phyloP scores from a whole-genome alignment of 2,888 invertebrate species.

The Agrotis clavis region DNA sequence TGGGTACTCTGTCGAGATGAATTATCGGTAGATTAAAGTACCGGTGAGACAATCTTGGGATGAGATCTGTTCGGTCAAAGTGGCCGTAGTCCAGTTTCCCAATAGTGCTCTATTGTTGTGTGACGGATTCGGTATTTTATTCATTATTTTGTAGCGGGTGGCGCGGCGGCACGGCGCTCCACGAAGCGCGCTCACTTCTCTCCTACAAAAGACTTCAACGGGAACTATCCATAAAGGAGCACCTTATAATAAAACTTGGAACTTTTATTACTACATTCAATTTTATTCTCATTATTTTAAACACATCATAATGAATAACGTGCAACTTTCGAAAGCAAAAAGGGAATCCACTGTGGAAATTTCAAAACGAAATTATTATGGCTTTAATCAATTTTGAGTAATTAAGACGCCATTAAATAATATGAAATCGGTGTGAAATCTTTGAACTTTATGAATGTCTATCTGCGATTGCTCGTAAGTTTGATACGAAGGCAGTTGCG shows the following conservation, averaged over 20 bases:
- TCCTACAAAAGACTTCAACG: constrained; percentile 82
- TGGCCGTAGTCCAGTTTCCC: constrained; percentile 69
- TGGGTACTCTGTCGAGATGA: constrained; percentile 56
- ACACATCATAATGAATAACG: constrained; percentile 14
- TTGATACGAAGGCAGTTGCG: constrained; percentile 17
- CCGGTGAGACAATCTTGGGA: constrained; percentile 71
- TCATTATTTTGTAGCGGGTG: constrained; percentile 68
- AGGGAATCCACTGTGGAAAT: constrained; percentile 15
- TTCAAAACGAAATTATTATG: constrained; percentile 27
- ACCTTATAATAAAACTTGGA: constrained; percentile 13
- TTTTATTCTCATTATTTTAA: constrained; percentile 6
- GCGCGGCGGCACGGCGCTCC: constrained; percentile 20
- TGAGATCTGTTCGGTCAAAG: constrained; percentile 67
- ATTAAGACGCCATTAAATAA: constrained; percentile 23
- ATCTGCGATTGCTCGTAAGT: constrained; percentile 2
- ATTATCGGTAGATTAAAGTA: constrained; percentile 72
- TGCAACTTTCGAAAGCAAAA: no score
- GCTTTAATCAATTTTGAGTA: constrained; percentile 45
- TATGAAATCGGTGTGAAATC: constrained; percentile 40
- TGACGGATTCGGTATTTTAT: constrained; percentile 79
- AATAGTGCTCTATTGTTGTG: constrained; percentile 78
- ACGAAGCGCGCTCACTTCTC: constrained; percentile 55
- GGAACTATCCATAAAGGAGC: constrained; percentile 40
- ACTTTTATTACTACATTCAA: neutral
- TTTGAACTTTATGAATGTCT: constrained; percentile 43